These are phyloP conservation scores for Nestor notabilis DNA, from an alignment of 2,113 vertebrate genomes.

Conservation along the genomic window DNA sequence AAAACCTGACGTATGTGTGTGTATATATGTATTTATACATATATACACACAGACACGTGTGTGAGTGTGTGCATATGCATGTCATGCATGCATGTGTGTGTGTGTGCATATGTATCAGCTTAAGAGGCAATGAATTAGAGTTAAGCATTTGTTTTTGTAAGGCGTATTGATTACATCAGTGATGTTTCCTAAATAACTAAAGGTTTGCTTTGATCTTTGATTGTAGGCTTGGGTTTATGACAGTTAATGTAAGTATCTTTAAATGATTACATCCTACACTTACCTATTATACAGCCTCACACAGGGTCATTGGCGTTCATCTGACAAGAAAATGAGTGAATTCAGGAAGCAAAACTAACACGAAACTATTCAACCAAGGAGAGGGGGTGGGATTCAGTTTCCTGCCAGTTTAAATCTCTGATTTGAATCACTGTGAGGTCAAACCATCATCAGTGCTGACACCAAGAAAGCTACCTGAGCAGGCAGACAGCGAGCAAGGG, in stretches of 20 bases:
- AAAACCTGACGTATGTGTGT: not conserved
- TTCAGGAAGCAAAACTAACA: conserved; percentile 33
- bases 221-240: conserved; percentile 38
- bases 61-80: not conserved
- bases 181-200: conserved; percentile 60
- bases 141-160: conserved; percentile 31
- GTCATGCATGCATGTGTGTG: not conserved
- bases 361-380: not conserved
- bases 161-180: conserved; percentile 49
- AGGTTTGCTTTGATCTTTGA: conserved; percentile 52
- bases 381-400: not conserved
- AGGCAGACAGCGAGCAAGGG: not conserved
- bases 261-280: not conserved
- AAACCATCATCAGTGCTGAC: not conserved
- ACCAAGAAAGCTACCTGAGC: not conserved
- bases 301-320: not conserved
- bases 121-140: not conserved
- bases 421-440: not conserved
- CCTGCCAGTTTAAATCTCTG: not conserved
- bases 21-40: too few species aligned
- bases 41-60: fast-evolving
- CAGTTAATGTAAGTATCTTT: conserved; percentile 2
- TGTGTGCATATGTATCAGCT: not conserved
- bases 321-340: conserved; percentile 37
- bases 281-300: not conserved